A percentile compares a stretch with the other conserved stretches of the same genome.
These are phyloP conservation scores for Decapterus maruadsi DNA, from an alignment of 2,797 vertebrate species.

Conservation along the genomic window DNA sequence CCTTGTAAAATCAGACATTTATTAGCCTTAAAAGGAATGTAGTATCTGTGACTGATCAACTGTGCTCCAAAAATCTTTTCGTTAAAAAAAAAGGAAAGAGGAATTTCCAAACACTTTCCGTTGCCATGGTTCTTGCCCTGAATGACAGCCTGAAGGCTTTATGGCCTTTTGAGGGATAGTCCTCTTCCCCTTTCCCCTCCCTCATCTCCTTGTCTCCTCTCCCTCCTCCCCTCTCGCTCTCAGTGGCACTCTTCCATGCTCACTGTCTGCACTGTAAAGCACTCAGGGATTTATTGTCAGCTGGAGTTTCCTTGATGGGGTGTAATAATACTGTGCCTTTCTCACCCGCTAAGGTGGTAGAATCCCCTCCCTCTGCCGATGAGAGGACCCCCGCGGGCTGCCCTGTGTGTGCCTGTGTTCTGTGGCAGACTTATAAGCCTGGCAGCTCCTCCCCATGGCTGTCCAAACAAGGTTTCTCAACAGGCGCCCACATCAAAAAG, in stretches of 20 bases:
- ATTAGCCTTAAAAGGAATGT: slow-evolving; percentile 63
- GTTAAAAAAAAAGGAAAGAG: slow-evolving; percentile 22
- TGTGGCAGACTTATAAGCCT: slow-evolving; percentile 89
- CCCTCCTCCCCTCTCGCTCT: slow-evolving; percentile 63
- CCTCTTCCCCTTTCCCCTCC: slow-evolving; percentile 54
- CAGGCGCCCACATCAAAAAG: slow-evolving; percentile 91
- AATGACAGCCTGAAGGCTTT: slow-evolving; percentile 84
- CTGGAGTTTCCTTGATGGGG: slow-evolving; percentile 88
- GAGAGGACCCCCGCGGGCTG: slow-evolving; percentile 86
- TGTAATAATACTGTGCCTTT: slow-evolving; percentile 88
- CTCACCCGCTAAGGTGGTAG: slow-evolving; percentile 86
- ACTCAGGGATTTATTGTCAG: slow-evolving; percentile 88
- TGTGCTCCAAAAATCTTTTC: slow-evolving; percentile 49
- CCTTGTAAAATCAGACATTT: slow-evolving; percentile 61
- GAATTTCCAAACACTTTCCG: slow-evolving; percentile 66
- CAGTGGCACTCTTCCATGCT: slow-evolving; percentile 79
- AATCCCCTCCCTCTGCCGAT: slow-evolving; percentile 84
- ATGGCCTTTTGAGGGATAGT: slow-evolving; percentile 82
- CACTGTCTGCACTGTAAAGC: slow-evolving; percentile 85
- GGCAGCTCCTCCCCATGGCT: slow-evolving; percentile 89
- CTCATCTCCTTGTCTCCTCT: slow-evolving; percentile 57
- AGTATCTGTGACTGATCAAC: slow-evolving; percentile 51
- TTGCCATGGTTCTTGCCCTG: slow-evolving; percentile 72
- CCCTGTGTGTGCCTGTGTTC: slow-evolving; percentile 87
- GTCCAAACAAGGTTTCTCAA: slow-evolving; percentile 93